Evolutionary conservation across 2,113 vertebrate genomes (phyloP), one percentile per base, ranked within the genome.

Genomic region (Petrocephalus microphthalmus): DNA sequence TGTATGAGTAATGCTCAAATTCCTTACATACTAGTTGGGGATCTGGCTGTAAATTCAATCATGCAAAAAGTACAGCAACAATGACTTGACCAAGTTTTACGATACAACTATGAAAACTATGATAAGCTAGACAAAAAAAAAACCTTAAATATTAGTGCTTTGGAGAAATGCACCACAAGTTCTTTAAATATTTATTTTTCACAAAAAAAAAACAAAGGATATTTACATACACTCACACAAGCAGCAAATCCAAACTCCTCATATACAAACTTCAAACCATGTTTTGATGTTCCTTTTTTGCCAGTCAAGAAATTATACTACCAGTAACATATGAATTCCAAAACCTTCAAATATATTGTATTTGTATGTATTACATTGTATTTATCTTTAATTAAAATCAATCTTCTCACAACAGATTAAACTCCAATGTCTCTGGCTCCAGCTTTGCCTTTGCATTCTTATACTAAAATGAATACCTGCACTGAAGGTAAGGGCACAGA

Each of bases 191-290:
- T 89, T 90, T 71, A 81, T 89, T 88, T 37, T 78, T 78, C 5
- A 45, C 29, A 90, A 84, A 88, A 17, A 82, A 54, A 89, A 89
- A 78, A n/a, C n/a, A n/a, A 85, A 5, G 20, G 1, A 51, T 94
- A 95, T 94, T 91, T 94, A 95, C 93, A 95, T 56, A 25, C 53
- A 53, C 71, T 87, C 92, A 90, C 78, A 91, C 93, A 94, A 91
- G 93, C 19, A 60, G 20, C 84, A 89, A 13, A 52, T 29, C 45
- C 47, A 53, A 25, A 25, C 15, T 52, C 45, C 53, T 13, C 15
- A 37, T 52, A 85, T 47, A 3, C 82, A 51, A 45, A 25, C 22
- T 47, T 15, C 10, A n/a, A n/a, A 49, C n/a, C 8, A 64, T 47
- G n/a, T 22, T 51, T 25, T n/a, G 7, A 47, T 29, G 60, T 84